Conservation (phyloP, 1,140 invertebrate genomes). For the Heliothis subflexa region DNA sequence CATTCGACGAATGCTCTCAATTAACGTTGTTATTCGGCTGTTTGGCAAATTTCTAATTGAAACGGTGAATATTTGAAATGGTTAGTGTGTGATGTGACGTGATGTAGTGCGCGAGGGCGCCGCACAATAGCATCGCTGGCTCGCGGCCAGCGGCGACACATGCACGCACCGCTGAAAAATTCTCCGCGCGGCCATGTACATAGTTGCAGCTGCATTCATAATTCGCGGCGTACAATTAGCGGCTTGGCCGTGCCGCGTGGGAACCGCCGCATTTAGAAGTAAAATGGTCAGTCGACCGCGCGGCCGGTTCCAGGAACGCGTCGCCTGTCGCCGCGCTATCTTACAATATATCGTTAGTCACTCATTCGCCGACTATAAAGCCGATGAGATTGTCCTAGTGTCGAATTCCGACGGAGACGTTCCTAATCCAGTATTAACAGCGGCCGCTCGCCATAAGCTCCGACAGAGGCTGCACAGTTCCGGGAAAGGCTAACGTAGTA, state of each 20-base stretch:
- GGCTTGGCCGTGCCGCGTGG: constrained; percentile 50
- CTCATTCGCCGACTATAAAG: constrained; percentile 5
- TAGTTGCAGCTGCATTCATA: background rate
- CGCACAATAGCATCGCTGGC: constrained; percentile 3
- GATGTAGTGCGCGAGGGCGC: constrained; percentile 39
- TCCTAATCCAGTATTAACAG: constrained; percentile 6
- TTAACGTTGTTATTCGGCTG: constrained; percentile 59
- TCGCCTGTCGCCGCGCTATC: constrained; percentile 1
- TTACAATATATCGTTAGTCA: constrained; percentile 27
- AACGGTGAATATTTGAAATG: constrained; percentile 58
- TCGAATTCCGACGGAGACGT: constrained; percentile 17
- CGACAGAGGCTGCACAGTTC: constrained; percentile 53
- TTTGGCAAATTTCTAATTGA: constrained; percentile 68
- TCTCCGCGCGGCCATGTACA: background rate
- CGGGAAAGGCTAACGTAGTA: constrained; percentile 60
- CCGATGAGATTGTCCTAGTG: constrained; percentile 14
- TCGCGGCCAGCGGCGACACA: constrained; percentile 3
- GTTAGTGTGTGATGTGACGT: constrained; percentile 51
- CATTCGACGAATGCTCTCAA: constrained; percentile 59
- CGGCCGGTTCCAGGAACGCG: constrained; percentile 20
- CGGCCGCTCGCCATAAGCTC: background rate
- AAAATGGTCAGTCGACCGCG: constrained; percentile 18
- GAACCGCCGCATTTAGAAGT: constrained; percentile 46
- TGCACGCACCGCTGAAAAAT: constrained; percentile 37
- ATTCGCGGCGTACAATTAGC: constrained; percentile 45